These are phyloP conservation scores for Tadarida brasiliensis DNA, from an alignment of 2,797 vertebrate genomes.

Conservation along the genomic window DNA sequence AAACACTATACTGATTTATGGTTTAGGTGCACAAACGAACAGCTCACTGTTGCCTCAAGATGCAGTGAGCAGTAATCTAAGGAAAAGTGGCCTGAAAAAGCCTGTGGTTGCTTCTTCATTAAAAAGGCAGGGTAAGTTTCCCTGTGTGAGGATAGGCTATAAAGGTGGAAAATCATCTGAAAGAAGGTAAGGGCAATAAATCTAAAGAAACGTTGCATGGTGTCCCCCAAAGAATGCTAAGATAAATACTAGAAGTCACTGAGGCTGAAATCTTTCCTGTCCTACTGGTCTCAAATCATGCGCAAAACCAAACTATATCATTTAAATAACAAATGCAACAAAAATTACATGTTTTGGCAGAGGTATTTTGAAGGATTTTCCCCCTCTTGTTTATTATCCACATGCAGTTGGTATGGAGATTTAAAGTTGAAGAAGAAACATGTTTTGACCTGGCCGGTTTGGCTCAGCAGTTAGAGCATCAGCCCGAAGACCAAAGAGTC, in stretches of 20 bases:
- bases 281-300: neutral
- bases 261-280: neutral
- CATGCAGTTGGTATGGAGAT: neutral
- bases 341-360: slow-evolving; percentile 17
- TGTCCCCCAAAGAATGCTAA: neutral
- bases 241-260: neutral
- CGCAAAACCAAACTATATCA: neutral
- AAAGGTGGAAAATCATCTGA: neutral
- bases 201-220: neutral
- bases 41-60: slow-evolving; percentile 82
- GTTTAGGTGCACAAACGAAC: slow-evolving; percentile 78
- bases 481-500: too few species aligned
- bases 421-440: neutral
- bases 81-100: slow-evolving; percentile 87
- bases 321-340: slow-evolving; percentile 3
- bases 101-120: slow-evolving; percentile 78
- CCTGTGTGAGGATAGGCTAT: neutral
- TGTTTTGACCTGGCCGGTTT: neutral
- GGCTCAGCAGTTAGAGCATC: too few species aligned
- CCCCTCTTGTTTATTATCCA: neutral
- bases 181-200: neutral
- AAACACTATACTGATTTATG: slow-evolving; percentile 45
- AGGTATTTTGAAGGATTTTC: slow-evolving; percentile 17
- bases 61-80: slow-evolving; percentile 71
- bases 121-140: slow-evolving; percentile 87